These are phyloP conservation scores for Psettodes erumei DNA, from an alignment of 2,113 vertebrate genomes.

Conservation along the genomic window DNA sequence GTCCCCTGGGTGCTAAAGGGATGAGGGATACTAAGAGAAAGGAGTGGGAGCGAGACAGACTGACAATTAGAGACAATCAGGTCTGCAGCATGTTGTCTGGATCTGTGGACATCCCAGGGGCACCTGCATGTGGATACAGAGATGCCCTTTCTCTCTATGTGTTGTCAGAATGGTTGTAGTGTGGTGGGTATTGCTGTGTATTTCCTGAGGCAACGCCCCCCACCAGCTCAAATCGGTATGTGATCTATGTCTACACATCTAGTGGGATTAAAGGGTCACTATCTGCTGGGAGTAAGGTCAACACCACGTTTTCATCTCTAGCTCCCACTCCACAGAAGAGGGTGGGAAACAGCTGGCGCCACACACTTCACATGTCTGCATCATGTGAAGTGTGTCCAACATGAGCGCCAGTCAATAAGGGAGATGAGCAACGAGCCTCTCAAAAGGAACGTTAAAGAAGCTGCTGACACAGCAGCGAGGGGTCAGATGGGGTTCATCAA, in stretches of 20 bases:
- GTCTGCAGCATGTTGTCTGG: background rate
- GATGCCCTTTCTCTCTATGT: background rate
- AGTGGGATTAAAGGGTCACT: constrained; percentile 54
- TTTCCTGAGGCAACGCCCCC: background rate
- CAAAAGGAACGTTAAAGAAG: constrained; percentile 35
- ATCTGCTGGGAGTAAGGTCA: constrained; percentile 38
- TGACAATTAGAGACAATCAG: constrained; percentile 23
- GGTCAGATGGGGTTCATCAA: constrained; percentile 70
- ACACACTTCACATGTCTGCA: constrained; percentile 31
- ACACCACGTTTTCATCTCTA: constrained; percentile 23
- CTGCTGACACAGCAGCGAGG: constrained; percentile 67
- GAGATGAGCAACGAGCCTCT: constrained; percentile 24
- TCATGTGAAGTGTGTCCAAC: constrained; percentile 25
- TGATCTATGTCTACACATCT: constrained; percentile 24
- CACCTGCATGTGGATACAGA: background rate
- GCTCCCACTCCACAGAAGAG: constrained; percentile 5
- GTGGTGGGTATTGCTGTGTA: constrained; percentile 1
- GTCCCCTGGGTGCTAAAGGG: constrained; percentile 9
- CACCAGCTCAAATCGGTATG: constrained; percentile 19
- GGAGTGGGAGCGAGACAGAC: background rate
- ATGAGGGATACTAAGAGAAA: constrained; percentile 5
- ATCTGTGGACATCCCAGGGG: background rate
- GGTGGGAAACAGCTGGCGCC: constrained; percentile 41
- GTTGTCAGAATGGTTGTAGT: background rate
- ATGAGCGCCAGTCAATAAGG: constrained; percentile 26